Conservation (phyloP, 2,113 vertebrate genomes). For the Suricata suricatta region DNA sequence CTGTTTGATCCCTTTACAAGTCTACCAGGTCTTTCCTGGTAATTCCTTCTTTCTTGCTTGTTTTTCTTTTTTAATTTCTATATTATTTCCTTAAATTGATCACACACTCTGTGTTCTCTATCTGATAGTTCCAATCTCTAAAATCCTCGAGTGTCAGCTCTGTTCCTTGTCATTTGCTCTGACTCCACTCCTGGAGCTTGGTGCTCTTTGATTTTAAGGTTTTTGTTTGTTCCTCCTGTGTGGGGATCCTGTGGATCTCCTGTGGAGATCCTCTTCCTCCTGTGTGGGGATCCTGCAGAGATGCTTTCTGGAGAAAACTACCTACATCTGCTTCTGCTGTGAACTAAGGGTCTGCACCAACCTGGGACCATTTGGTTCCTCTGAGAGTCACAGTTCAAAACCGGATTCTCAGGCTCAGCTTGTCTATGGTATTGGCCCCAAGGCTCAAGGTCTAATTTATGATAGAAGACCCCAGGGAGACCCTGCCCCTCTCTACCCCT, state of each 20-base stretch:
- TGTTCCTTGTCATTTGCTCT: background rate
- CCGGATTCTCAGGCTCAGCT: background rate
- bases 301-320: background rate
- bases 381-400: background rate
- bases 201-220: background rate
- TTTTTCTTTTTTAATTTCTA: background rate
- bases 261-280: background rate
- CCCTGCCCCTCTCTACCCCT: background rate
- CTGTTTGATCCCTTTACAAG: conserved; percentile 1
- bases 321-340: background rate
- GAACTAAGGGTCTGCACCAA: background rate
- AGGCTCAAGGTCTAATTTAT: background rate
- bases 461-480: background rate
- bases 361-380: background rate
- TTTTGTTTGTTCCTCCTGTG: background rate
- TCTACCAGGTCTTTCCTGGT: background rate
- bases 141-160: background rate
- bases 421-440: background rate
- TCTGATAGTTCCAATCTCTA: background rate
- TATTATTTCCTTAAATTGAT: background rate
- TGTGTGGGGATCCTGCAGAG: background rate
- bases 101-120: background rate
- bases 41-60: background rate
- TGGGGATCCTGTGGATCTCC: background rate
- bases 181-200: background rate